Evolutionary conservation across 2,888 invertebrate species (phyloP), one percentile per base, ranked within the genome.

Genomic region (Merodon equestris): DNA sequence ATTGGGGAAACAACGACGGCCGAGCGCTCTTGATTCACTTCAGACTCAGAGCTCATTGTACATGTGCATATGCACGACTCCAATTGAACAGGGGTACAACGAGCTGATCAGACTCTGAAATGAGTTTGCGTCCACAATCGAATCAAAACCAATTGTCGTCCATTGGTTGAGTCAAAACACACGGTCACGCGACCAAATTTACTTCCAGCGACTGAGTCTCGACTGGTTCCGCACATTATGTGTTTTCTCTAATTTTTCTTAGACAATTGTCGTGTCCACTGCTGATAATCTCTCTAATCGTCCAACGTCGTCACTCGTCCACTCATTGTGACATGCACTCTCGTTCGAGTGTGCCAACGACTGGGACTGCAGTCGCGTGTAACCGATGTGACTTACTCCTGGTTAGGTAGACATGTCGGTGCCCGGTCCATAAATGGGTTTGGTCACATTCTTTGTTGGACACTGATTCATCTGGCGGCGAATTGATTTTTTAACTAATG

Each of bases 111-210:
- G 79, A 79, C 74, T 79, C 15, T 60, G 14, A 64, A 74, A 79
- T 79, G 57, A 68, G 74, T 79, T 70, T 70, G 79, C 68, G 79
- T 79, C 63, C 74, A 68, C 79, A 74, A 56, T 70, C 54, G 44
- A 79, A 79, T 79, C 74, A 74, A 68, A 74, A 15, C 70, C 60
- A 74, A 79, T 79, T 79, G 79, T 47, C 48, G 54, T 54, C 53
- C 57, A 50, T 13, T 40, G 48, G 15, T n/a, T 50, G 44, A 56
- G 42, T 71, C 57, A 57, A 68, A 63, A 67, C 66, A 45, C 44
- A 60, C 74, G 42, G 79, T 68, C 74, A 79, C 79, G 79, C 68
- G 79, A 74, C 68, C 18, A 60, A 74, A 79, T 64, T 74, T 36
- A 58, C 27, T 27, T 27, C 27, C 27, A 27, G 3, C 27, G 7